phyloP scores from a whole-genome alignment of 1,140 invertebrate species.

The Lordiphosa stackelbergi region DNA sequence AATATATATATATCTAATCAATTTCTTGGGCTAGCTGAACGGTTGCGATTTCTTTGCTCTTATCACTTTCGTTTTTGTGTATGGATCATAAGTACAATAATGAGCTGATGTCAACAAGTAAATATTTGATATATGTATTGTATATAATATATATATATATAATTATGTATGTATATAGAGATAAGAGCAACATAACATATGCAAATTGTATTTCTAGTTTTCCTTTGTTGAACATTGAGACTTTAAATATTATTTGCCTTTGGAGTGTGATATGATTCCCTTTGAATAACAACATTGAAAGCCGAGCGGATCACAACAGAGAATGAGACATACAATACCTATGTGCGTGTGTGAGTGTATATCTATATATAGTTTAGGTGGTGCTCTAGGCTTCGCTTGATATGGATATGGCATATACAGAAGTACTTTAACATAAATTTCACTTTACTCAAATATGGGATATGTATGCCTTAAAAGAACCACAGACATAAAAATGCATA shows the following conservation, averaged over 20 bases:
- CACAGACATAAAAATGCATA: slow-evolving; percentile 1
- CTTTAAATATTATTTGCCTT: slow-evolving; percentile 25
- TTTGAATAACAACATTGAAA: slow-evolving; percentile 56
- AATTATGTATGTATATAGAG: slow-evolving; percentile 14
- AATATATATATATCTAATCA: slow-evolving; percentile 14
- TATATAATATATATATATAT: slow-evolving; percentile 1
- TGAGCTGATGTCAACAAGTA: slow-evolving; percentile 36
- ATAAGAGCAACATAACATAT: slow-evolving; percentile 30
- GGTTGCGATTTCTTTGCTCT: slow-evolving; percentile 50
- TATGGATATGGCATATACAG: slow-evolving; percentile 29
- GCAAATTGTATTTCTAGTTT: background rate
- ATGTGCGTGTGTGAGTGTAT: slow-evolving; percentile 2
- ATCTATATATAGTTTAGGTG: slow-evolving; percentile 31
- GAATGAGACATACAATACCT: slow-evolving; percentile 24
- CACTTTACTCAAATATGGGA: slow-evolving; percentile 53
- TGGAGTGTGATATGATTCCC: slow-evolving; percentile 33
- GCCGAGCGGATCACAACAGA: slow-evolving; percentile 48
- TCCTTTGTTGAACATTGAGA: slow-evolving; percentile 32
- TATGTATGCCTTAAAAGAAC: slow-evolving; percentile 31
- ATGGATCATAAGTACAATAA: slow-evolving; percentile 45
- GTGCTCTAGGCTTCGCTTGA: slow-evolving; percentile 38
- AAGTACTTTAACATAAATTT: slow-evolving; percentile 30
- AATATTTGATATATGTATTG: slow-evolving; percentile 9
- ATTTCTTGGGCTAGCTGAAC: slow-evolving; percentile 44
- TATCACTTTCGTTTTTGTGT: slow-evolving; percentile 17